These are phyloP conservation scores for Machaerirhynchus nigripectus DNA, from an alignment of 2,113 vertebrate species.

Conservation along the genomic window DNA sequence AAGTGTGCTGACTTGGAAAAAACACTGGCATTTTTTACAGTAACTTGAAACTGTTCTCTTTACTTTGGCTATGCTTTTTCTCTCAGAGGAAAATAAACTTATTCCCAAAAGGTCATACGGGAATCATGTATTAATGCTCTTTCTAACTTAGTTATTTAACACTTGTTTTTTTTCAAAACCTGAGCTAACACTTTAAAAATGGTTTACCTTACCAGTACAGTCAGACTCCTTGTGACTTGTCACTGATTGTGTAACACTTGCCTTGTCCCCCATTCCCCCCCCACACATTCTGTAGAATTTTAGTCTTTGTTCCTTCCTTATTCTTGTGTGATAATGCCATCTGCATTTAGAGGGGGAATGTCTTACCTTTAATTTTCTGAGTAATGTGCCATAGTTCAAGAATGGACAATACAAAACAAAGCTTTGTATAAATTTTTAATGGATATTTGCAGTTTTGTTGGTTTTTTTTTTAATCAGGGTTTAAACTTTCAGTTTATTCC, in stretches of 20 bases:
- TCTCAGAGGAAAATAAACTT: background rate
- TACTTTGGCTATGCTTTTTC: background rate
- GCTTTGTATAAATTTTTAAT: background rate
- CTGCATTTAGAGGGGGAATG: background rate
- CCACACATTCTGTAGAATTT: background rate
- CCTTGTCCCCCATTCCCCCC: accelerated
- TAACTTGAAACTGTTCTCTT: background rate
- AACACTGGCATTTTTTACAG: background rate
- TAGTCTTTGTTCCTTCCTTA: background rate
- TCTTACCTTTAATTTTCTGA: background rate
- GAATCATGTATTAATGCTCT: background rate
- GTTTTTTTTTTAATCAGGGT: background rate
- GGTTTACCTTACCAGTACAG: background rate
- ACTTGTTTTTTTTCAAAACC: background rate
- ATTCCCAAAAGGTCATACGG: background rate
- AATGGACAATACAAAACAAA: background rate
- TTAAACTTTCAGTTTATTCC: background rate
- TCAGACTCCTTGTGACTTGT: background rate
- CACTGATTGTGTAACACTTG: background rate
- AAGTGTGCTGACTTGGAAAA: background rate
- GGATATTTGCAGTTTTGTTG: background rate
- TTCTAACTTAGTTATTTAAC: background rate
- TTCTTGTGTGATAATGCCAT: background rate
- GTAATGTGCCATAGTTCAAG: background rate
- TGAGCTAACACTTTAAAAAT: background rate